Percentiles rank a stretch among this genome's conserved stretches.
Conservation (phyloP, 2,888 invertebrate species). For the Chironomus tentans region DNA sequence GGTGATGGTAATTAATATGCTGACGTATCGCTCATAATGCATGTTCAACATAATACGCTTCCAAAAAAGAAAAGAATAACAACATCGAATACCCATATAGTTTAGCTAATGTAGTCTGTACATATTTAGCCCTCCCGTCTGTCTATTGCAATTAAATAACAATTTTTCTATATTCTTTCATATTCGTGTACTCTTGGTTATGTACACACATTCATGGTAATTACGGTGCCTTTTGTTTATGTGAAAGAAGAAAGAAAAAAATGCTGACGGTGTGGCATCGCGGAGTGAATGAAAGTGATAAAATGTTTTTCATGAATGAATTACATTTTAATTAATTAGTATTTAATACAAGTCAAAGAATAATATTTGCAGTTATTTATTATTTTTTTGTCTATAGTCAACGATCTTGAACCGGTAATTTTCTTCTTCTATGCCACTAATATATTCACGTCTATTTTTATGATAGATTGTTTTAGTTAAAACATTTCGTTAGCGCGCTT, state of each 20-base stretch:
- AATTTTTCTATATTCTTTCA: background rate
- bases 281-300: background rate
- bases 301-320: background rate
- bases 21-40: background rate
- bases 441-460: too few relatives aligned
- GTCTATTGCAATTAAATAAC: conserved; percentile 1
- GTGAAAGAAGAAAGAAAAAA: too few relatives aligned
- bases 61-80: too few relatives aligned
- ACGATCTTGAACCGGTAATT: background rate
- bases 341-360: background rate
- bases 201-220: background rate
- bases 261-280: background rate
- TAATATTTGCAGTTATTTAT: background rate
- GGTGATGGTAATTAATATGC: background rate
- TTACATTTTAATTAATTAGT: conserved; percentile 10
- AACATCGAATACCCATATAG: too few relatives aligned
- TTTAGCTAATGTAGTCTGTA: background rate
- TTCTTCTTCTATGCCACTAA: too few relatives aligned
- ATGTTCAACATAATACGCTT: background rate
- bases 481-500: too few relatives aligned
- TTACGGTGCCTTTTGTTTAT: background rate
- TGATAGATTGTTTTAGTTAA: too few relatives aligned
- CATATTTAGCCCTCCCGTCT: background rate
- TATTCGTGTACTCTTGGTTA: background rate
- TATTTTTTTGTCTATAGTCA: background rate